Evolutionary conservation across 2,888 invertebrate species (phyloP).

Genomic region (Cloeon dipterum): DNA sequence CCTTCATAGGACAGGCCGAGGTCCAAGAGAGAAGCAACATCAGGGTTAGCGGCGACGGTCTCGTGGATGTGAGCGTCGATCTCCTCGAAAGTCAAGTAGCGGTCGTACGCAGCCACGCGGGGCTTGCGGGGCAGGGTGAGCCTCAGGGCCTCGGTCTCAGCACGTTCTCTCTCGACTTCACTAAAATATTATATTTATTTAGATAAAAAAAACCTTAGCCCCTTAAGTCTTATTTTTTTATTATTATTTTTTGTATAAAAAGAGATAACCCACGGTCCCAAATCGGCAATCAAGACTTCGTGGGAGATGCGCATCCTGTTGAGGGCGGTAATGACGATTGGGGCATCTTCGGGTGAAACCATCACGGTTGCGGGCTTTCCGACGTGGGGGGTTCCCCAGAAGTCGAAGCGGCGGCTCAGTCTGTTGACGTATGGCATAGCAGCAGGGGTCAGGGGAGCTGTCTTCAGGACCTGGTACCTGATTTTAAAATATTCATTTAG

Average conservation of each 20-base stretch:
- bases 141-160: too few species aligned
- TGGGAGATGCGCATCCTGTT: not conserved
- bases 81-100: too few species aligned
- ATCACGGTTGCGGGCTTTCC: constrained; percentile 31
- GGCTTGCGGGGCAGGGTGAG: too few species aligned
- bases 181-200: too few species aligned
- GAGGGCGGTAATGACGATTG: constrained; percentile 25
- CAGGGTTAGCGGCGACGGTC: constrained; percentile 8
- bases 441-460: not conserved
- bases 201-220: too few species aligned
- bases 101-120: too few species aligned
- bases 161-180: too few species aligned
- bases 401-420: not conserved
- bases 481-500: not conserved
- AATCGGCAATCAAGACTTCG: constrained; percentile 5
- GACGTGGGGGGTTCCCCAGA: not conserved
- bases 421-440: not conserved
- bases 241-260: too few species aligned
- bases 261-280: not conserved
- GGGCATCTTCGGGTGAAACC: constrained; percentile 36
- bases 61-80: constrained; percentile 10
- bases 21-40: constrained; percentile 7
- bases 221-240: too few species aligned
- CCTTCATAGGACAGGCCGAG: constrained; percentile 14
- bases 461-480: constrained; percentile 1